Evolutionary conservation across 2,888 invertebrate species (phyloP), one percentile per base, ranked within the genome.

Genomic region (Drosophila austrosaltans): DNA sequence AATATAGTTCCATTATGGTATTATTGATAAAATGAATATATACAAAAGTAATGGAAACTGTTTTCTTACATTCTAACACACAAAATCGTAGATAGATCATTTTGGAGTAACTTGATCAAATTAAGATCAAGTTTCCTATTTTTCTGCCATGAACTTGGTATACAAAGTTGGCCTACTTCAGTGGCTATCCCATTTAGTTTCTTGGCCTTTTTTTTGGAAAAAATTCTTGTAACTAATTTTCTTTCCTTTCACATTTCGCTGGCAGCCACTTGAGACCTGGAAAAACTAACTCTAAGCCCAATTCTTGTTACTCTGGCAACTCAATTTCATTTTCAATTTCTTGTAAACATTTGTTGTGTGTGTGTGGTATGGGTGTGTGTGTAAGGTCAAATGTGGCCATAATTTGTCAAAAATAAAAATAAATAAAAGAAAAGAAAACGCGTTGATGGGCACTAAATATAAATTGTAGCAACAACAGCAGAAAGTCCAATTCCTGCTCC

Each of bases 381-480:
- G 61, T 30, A 60, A 66, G 57, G 66, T 61, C 82, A 84, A 82
- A 84, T 77, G 81, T 72, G 81, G 83, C 81, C 83, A 82, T 87
- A 87, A 83, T 83, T 83, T 83, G 84, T 87, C 82, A 88, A 87
- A 77, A 71, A 48, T 54, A 48, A 53, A 58, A 36, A 62, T 54
- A 68, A 53, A 40, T 28, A 36, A 40, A 30, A 58, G 63, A 66
- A 30, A 30, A 30, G 30, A 30, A 30, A 57, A 66, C 62, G 82
- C 83, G 83, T 78, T 83, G 81, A 83, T 83, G 86, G 83, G 60
- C 78, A 80, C 88, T 87, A 87, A 82, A 82, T 82, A 82, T 82
- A 82, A 82, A 82, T 87, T 82, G 86, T 81, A 72, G 53, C 4
- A 74, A 63, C 44, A 20, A 63, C 59, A 63, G 64, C 66, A 67